Percentiles rank a stretch among this genome's conserved stretches.
phyloP scores from a whole-genome alignment of 2,797 vertebrate genomes.

The Oreortyx pictus region DNA sequence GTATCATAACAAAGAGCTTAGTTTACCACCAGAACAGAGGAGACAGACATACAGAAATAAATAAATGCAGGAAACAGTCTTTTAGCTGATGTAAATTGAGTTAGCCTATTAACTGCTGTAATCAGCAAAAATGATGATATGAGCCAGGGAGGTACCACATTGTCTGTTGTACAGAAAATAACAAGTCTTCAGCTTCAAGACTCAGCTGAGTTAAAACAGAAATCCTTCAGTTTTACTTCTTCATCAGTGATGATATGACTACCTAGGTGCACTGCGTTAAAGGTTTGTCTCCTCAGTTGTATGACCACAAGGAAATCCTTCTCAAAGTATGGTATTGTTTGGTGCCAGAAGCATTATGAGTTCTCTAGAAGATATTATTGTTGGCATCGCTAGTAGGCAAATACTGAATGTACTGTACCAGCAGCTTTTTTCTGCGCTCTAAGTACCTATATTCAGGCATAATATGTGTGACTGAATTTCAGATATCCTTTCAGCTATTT shows the following conservation, averaged over 20 bases:
- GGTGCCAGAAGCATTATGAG: background rate
- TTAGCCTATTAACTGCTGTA: constrained; percentile 41
- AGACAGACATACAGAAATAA: background rate
- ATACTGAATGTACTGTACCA: background rate
- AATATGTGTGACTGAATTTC: constrained; percentile 41
- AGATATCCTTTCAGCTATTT: constrained; percentile 64
- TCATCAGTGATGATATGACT: background rate
- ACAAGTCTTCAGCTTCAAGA: constrained; percentile 33
- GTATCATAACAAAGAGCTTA: background rate
- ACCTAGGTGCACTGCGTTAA: background rate
- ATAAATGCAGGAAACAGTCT: background rate
- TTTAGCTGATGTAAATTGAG: constrained; percentile 26
- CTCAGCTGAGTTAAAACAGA: background rate
- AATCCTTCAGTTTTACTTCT: constrained; percentile 38
- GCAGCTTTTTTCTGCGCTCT: constrained; percentile 16
- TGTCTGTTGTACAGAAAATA: constrained; percentile 20
- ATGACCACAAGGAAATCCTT: background rate
- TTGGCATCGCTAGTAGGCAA: background rate
- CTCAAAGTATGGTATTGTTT: background rate
- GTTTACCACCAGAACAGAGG: background rate
- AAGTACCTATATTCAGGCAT: constrained; percentile 52
- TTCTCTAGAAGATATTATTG: background rate
- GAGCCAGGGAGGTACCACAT: background rate
- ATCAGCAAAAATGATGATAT: constrained; percentile 41
- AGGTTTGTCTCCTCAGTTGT: constrained; percentile 36